These are phyloP conservation scores for Reinhardtius hippoglossoides DNA, from an alignment of 2,113 vertebrate genomes.

Conservation along the genomic window DNA sequence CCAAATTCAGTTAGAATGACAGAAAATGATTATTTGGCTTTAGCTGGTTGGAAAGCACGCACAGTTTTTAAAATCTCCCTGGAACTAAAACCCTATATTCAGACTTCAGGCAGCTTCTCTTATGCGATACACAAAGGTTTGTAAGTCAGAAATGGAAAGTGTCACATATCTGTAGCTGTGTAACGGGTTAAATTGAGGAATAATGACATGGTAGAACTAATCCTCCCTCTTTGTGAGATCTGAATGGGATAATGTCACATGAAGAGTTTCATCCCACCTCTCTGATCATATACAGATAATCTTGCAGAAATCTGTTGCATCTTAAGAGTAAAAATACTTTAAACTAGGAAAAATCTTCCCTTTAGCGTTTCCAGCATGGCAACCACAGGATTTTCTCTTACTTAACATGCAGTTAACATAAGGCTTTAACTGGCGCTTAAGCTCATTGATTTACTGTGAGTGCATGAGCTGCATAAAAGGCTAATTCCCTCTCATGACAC, in stretches of 20 bases:
- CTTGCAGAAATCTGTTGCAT: too few relatives aligned
- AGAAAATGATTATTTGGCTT: slow-evolving; percentile 27
- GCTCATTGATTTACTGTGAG: not conserved
- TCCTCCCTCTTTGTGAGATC: not conserved
- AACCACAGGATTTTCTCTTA: not conserved
- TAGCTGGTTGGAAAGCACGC: slow-evolving; percentile 8
- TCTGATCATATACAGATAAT: too few relatives aligned
- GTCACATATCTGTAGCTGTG: slow-evolving; percentile 1
- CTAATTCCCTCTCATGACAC: not conserved
- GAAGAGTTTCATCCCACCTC: too few relatives aligned
- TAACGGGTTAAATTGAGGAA: not conserved
- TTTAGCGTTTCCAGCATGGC: too few relatives aligned
- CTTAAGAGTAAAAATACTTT: not conserved
- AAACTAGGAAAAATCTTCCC: not conserved
- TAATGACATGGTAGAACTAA: not conserved
- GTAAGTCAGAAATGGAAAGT: not conserved
- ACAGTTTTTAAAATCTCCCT: slow-evolving; percentile 16
- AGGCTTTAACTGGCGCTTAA: not conserved
- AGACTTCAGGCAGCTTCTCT: slow-evolving; percentile 34
- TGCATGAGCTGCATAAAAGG: not conserved
- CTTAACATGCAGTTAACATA: not conserved
- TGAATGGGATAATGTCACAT: not conserved
- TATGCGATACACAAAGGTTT: slow-evolving; percentile 11
- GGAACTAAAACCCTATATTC: slow-evolving; percentile 23
- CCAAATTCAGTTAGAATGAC: slow-evolving; percentile 31